A percentile compares a stretch with the other conserved stretches of the same genome.
Conservation (phyloP, 2,888 invertebrate species). For the Ptychoptera contaminata region DNA sequence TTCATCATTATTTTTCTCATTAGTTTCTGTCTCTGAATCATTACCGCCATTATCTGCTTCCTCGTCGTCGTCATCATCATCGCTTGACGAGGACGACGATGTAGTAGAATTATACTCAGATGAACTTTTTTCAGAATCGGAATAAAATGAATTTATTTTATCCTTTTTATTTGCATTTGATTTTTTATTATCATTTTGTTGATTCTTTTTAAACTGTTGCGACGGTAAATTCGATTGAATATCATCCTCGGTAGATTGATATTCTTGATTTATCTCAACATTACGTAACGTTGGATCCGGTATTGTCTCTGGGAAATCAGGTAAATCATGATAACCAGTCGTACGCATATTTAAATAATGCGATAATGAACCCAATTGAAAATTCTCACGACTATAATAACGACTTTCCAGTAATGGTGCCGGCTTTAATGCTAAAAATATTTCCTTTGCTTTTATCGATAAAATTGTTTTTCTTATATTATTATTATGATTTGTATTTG, state of each 20-base stretch:
- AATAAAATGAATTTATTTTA: constrained; percentile 48
- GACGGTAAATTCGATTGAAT: background rate
- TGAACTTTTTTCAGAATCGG: constrained; percentile 24
- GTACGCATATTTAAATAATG: constrained; percentile 82
- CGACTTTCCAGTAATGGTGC: constrained; percentile 80
- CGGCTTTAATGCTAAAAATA: constrained; percentile 85
- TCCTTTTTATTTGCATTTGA: constrained; percentile 15
- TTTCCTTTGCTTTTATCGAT: constrained; percentile 54
- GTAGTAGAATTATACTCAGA: constrained; percentile 10
- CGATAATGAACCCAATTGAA: constrained; percentile 87
- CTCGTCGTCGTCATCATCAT: constrained; percentile 10
- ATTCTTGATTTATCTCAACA: constrained; percentile 36
- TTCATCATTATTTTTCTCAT: constrained; percentile 14
- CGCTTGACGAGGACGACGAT: constrained; percentile 19
- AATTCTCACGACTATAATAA: constrained; percentile 70
- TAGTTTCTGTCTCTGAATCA: constrained; percentile 16
- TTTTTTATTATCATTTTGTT: constrained; percentile 20
- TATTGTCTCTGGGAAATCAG: constrained; percentile 60
- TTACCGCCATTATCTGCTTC: constrained; percentile 18
- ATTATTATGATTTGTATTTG: too few relatives aligned
- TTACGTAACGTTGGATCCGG: constrained; percentile 66
- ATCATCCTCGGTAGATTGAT: constrained; percentile 10
- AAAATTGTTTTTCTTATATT: constrained; percentile 34
- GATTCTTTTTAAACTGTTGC: constrained; percentile 8
- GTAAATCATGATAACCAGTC: constrained; percentile 77